Evolutionary conservation across 2,888 invertebrate genomes (phyloP).

Genomic region (Phasia obesa): DNA sequence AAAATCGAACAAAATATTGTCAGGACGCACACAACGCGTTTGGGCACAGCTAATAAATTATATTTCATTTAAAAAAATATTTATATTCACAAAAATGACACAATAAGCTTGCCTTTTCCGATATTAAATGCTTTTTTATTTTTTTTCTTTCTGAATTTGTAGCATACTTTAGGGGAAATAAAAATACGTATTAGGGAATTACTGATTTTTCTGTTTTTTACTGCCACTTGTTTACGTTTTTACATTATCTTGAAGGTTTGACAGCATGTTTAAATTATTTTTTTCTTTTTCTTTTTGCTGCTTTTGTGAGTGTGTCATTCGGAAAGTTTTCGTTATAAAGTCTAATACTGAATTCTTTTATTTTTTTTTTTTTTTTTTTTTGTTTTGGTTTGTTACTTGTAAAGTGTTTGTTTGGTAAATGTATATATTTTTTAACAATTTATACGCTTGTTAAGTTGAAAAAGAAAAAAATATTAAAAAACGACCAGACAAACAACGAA

Average conservation of each 20-base stretch:
- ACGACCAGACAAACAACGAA: background rate
- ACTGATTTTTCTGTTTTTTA: background rate
- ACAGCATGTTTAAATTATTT: background rate
- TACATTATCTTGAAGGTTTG: background rate
- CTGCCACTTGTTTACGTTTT: background rate
- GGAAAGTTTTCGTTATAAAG: background rate
- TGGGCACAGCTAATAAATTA: too few species aligned
- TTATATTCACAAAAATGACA: too few species aligned
- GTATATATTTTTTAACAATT: background rate
- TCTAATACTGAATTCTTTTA: background rate
- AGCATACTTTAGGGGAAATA: conserved; percentile 3
- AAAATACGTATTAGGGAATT: too few species aligned
- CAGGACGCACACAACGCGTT: too few species aligned
- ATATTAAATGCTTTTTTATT: too few species aligned
- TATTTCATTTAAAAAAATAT: too few species aligned
- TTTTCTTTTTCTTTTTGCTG: background rate
- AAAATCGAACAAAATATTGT: too few species aligned
- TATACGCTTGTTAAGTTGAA: conserved; percentile 5
- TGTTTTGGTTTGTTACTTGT: background rate
- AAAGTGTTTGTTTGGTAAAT: background rate
- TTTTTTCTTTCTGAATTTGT: background rate
- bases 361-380: background rate
- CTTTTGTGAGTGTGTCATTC: background rate
- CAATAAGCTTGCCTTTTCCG: too few species aligned
- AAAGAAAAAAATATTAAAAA: conserved; percentile 1